Evolutionary conservation across 2,113 vertebrate species (phyloP).

Genomic region (Mystacornis crossleyi): DNA sequence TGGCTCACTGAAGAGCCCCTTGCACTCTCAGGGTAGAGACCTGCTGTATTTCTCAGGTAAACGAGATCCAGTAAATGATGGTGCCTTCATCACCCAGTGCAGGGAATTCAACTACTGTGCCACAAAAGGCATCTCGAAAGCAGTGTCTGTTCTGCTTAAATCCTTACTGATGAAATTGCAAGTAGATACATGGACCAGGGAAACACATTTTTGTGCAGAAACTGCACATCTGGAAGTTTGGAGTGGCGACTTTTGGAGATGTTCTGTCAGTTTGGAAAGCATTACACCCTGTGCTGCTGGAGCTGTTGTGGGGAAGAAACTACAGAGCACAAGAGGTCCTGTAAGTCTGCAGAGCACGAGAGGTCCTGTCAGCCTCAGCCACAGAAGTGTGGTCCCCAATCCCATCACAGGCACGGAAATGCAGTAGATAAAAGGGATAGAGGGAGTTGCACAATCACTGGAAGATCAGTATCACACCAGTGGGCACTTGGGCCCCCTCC

Average conservation of each 20-base stretch:
- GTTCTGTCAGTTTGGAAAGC: neutral
- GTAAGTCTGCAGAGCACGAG: rapidly evolving
- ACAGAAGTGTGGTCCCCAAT: neutral
- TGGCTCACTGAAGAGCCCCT: neutral
- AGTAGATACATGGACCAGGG: neutral
- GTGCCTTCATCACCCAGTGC: neutral
- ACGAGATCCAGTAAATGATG: neutral
- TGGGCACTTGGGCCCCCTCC: neutral
- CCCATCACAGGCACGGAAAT: neutral
- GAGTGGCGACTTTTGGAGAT: neutral
- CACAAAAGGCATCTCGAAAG: neutral
- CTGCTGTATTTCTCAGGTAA: neutral
- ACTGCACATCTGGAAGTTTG: neutral
- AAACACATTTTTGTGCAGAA: neutral
- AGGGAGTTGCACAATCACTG: neutral
- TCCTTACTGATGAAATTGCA: neutral
- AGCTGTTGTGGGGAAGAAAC: neutral
- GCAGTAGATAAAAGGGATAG: neutral
- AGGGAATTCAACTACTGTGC: neutral
- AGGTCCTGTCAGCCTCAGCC: neutral
- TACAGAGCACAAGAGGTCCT: neutral
- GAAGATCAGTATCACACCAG: neutral
- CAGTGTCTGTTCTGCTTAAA: neutral
- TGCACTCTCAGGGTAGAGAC: neutral
- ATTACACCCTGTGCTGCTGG: neutral